These are phyloP conservation scores for Argyrosomus japonicus DNA, from an alignment of 2,113 vertebrate genomes.

Conservation along the genomic window DNA sequence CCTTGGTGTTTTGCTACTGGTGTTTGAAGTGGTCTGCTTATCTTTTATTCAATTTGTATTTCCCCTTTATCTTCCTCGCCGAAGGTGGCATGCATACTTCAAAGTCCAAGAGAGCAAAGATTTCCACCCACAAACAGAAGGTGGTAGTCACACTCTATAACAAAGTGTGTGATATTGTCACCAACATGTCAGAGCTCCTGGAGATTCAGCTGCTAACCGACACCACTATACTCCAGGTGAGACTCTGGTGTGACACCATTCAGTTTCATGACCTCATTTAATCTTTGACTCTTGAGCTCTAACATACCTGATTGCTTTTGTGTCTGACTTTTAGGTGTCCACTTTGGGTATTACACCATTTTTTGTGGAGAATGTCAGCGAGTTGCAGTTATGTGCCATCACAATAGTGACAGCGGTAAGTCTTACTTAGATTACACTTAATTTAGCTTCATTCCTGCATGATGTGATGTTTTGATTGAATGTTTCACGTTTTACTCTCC, in stretches of 20 bases:
- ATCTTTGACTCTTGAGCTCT: neutral
- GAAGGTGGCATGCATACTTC: conserved; percentile 91
- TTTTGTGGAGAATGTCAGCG: conserved; percentile 98
- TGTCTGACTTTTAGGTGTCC: conserved; percentile 86
- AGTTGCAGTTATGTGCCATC: conserved; percentile 96
- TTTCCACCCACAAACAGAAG: conserved; percentile 95
- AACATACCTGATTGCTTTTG: conserved; percentile 13
- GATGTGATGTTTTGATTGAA: neutral
- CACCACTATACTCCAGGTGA: conserved; percentile 97
- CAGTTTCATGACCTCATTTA: neutral
- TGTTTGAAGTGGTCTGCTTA: neutral
- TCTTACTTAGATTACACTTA: too few species aligned
- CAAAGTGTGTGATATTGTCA: conserved; percentile 97
- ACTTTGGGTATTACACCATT: conserved; percentile 98
- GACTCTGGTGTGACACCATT: neutral
- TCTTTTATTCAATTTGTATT: neutral
- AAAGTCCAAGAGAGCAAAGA: conserved; percentile 94
- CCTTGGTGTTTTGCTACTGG: neutral
- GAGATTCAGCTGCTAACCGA: conserved; percentile 98
- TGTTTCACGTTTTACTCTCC: neutral
- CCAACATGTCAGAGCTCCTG: conserved; percentile 92
- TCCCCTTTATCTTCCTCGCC: neutral
- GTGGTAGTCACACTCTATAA: conserved; percentile 96
- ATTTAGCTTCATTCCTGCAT: neutral
- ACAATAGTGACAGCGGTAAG: conserved; percentile 98